A percentile compares a stretch with the other conserved stretches of the same genome.
Conservation (phyloP, 2,113 vertebrate genomes). For the Sturnira hondurensis region DNA sequence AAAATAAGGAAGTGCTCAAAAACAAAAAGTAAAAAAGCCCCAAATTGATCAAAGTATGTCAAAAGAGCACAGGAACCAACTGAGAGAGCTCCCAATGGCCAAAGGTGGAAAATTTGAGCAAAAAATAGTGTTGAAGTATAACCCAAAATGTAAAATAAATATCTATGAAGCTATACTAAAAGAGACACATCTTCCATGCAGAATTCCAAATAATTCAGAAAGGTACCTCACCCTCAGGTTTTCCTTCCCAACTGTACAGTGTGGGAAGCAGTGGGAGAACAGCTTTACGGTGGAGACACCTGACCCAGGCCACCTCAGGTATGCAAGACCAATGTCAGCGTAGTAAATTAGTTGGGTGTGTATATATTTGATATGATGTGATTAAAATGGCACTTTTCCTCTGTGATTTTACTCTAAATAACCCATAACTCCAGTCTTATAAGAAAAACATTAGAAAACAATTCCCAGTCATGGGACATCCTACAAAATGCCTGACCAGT, state of each 20-base stretch:
- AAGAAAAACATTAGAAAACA: slow-evolving; percentile 20
- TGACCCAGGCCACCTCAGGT: not conserved
- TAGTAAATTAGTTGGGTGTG: not conserved
- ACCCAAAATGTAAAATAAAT: not conserved
- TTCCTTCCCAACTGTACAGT: not conserved
- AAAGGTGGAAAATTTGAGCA: not conserved
- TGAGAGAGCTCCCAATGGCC: not conserved
- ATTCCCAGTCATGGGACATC: not conserved
- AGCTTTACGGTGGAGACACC: not conserved
- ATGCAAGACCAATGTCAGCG: not conserved
- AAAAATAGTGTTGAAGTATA: not conserved
- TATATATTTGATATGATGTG: not conserved
- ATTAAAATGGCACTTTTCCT: not conserved
- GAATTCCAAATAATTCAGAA: not conserved
- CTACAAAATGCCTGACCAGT: not conserved
- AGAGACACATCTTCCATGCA: not conserved
- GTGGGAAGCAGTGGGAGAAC: not conserved
- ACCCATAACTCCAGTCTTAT: not conserved
- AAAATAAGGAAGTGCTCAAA: not conserved
- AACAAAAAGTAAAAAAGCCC: not conserved
- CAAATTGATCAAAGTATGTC: not conserved
- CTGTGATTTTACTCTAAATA: not conserved
- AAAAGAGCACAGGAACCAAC: not conserved
- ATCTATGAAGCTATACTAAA: not conserved
- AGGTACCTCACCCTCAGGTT: not conserved